phyloP scores from a whole-genome alignment of 2,888 invertebrate genomes.

The Thalpophila matura region DNA sequence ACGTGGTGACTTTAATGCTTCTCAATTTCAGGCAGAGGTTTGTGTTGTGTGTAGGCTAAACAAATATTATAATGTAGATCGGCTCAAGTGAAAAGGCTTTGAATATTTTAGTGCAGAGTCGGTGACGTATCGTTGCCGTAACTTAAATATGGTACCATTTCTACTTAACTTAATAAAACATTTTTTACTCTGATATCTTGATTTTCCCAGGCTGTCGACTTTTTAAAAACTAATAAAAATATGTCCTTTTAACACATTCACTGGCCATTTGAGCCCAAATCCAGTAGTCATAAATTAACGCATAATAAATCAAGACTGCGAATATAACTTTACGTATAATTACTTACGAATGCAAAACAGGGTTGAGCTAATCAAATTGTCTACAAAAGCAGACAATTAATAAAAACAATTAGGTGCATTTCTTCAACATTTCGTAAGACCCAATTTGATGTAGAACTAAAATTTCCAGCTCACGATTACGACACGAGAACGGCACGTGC shows the following conservation, averaged over 20 bases:
- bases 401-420: slow-evolving; percentile 30
- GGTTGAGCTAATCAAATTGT: slow-evolving; percentile 8
- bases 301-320: slow-evolving; percentile 23
- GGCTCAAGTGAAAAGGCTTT: no score
- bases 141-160: no score
- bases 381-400: slow-evolving; percentile 3
- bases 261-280: slow-evolving; percentile 29
- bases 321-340: slow-evolving; percentile 24
- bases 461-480: slow-evolving; percentile 61
- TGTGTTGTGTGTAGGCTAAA: no score
- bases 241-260: slow-evolving; percentile 18
- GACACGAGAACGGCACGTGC: slow-evolving; percentile 77
- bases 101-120: no score
- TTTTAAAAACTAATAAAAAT: slow-evolving; percentile 47
- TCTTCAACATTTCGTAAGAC: slow-evolving; percentile 24
- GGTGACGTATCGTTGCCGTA: no score
- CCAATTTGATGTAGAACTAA: slow-evolving; percentile 39
- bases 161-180: no score
- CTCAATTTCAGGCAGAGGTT: no score
- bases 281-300: slow-evolving; percentile 17
- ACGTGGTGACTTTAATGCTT: no score
- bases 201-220: slow-evolving; percentile 39
- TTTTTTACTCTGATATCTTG: neutral
- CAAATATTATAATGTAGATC: no score
- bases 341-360: slow-evolving; percentile 11